Evolutionary conservation across 2,888 invertebrate species (phyloP), one percentile per base, ranked within the genome.

Genomic region (Miltochrista miniata): DNA sequence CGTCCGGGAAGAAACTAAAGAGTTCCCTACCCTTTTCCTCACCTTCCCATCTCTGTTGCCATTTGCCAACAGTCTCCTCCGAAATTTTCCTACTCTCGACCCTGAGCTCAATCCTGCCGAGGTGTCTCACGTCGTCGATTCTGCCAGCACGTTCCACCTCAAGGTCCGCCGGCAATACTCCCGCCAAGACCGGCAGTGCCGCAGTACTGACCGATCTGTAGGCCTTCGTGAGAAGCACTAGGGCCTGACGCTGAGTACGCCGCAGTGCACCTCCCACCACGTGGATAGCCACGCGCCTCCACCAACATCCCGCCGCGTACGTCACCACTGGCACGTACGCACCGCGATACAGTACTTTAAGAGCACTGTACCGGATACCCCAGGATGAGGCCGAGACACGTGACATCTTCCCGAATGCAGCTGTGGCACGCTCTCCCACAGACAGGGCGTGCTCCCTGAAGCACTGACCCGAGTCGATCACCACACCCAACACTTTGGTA

Each of bases 1-100:
- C 61, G 13, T 64, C 55, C 33, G 70, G 68, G 47, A 72, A 72
- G 38, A 66, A 72, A 0, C 48, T 18, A 14, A 41, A 36, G 0
- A 69, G 53, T 1, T 72, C 65, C 39, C 64, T 44, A 0, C n/a
- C n/a, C n/a, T n/a, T n/a, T n/a, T n/a, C n/a, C n/a, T n/a, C n/a
- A n/a, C n/a, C n/a, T n/a, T n/a, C n/a, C n/a, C n/a, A n/a, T n/a
- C n/a, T n/a, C n/a, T n/a, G n/a, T n/a, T n/a, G n/a, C 69, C 66
- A 14, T 56, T 52, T 1, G 33, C 8, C 45, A 43, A 24, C 18
- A 4, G n/a, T 35, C n/a, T 11, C 44, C 11, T 24, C 12, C 38
- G n/a, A 18, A 8, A 46, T 41, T 1, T 14, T n/a, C 0, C 9
- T 35, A 1, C 10, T 37, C 8, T 14, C 45, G 0, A 45, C 7